These are phyloP conservation scores for Camponotus floridanus DNA, from an alignment of 1,140 invertebrate species.

Conservation along the genomic window DNA sequence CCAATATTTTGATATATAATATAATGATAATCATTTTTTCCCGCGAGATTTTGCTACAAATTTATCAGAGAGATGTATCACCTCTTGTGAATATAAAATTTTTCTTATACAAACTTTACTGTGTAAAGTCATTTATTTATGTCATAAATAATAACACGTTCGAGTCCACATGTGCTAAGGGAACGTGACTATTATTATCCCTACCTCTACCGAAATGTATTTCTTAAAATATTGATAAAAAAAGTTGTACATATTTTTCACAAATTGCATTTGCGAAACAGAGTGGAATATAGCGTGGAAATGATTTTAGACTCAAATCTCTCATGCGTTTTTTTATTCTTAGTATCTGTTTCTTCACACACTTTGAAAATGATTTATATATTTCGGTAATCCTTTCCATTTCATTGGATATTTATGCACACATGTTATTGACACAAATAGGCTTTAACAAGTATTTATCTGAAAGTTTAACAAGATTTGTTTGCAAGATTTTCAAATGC, in stretches of 20 bases:
- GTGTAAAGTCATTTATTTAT: not conserved
- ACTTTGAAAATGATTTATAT: not conserved
- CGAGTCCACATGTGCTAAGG: not conserved
- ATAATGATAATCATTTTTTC: constrained; percentile 16
- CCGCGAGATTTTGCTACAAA: constrained; percentile 30
- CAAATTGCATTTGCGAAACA: constrained; percentile 16
- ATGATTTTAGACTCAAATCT: constrained; percentile 32
- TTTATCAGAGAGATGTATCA: constrained; percentile 12
- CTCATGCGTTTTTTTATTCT: constrained; percentile 24
- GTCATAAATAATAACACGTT: not conserved
- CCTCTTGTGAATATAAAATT: constrained; percentile 29
- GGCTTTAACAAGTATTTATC: too few relatives aligned
- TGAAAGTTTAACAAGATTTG: not conserved
- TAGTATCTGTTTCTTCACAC: constrained; percentile 37
- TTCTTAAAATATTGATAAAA: constrained; percentile 1
- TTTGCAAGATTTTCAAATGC: not conserved
- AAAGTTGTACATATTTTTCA: not conserved
- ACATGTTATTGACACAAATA: too few relatives aligned
- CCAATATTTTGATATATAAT: constrained; percentile 36
- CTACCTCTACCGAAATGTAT: not conserved
- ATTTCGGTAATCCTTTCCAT: too few relatives aligned
- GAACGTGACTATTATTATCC: not conserved
- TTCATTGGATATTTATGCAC: not conserved
- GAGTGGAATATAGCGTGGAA: constrained; percentile 9
- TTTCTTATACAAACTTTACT: constrained; percentile 27